phyloP scores from a whole-genome alignment of 1,140 invertebrate genomes.

The Lordiphosa clarofinis region DNA sequence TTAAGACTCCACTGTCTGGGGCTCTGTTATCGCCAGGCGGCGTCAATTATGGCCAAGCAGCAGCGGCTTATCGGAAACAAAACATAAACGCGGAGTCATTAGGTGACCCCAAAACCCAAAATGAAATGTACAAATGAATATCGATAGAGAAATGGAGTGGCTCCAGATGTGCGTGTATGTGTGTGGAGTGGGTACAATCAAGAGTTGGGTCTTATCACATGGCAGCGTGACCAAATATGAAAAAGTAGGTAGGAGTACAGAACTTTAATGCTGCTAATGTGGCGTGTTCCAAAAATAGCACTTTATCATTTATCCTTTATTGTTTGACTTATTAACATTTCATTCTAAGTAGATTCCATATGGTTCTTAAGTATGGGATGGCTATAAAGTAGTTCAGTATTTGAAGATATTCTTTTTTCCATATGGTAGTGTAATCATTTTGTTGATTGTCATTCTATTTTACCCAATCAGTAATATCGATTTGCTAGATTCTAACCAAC shows the following conservation, averaged over 20 bases:
- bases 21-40: constrained; percentile 36
- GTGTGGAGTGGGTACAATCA: background rate
- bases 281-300: no score
- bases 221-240: background rate
- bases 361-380: no score
- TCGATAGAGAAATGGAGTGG: constrained; percentile 17
- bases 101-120: constrained; percentile 66
- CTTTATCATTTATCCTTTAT: no score
- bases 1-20: constrained; percentile 27
- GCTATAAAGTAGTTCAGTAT: no score
- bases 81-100: constrained; percentile 52
- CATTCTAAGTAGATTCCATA: no score
- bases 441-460: no score
- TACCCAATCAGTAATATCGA: no score
- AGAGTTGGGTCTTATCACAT: constrained; percentile 13
- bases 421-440: no score
- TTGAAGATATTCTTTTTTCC: no score
- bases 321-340: no score
- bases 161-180: background rate
- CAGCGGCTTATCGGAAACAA: constrained; percentile 49
- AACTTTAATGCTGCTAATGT: constrained; percentile 26
- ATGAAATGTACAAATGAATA: constrained; percentile 56
- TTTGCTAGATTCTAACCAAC: no score
- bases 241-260: background rate
- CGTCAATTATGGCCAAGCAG: constrained; percentile 38